Conservation (phyloP, 2,888 invertebrate species). For the Tanypteryx hageni region DNA sequence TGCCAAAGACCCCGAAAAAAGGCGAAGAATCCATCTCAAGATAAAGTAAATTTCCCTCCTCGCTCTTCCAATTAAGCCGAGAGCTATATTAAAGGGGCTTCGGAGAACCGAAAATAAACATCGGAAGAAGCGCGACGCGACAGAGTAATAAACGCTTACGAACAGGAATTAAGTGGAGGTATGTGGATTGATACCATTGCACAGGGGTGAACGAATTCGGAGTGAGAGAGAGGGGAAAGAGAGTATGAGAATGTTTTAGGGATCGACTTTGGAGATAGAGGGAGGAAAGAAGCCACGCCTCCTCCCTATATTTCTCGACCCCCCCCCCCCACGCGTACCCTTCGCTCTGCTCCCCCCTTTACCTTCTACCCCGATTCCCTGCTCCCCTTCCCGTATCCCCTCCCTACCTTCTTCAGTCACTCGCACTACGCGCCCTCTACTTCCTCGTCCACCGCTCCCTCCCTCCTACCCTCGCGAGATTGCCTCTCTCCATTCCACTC, state of each 20-base stretch:
- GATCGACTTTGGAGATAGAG: slow-evolving; percentile 10
- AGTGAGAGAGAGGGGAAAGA: neutral
- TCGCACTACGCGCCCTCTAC: neutral
- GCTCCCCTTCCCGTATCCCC: neutral
- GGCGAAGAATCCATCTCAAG: no score
- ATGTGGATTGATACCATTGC: neutral
- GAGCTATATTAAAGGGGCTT: neutral
- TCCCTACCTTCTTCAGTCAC: neutral
- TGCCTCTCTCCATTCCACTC: neutral
- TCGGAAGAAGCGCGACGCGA: neutral
- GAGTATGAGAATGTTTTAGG: neutral
- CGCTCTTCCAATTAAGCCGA: neutral
- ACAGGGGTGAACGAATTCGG: neutral
- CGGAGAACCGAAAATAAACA: neutral
- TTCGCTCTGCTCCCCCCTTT: neutral
- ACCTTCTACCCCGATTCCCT: no score
- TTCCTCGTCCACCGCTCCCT: neutral
- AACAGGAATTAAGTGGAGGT: neutral
- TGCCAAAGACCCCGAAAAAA: no score
- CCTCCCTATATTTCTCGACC: slow-evolving; percentile 2
- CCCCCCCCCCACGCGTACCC: slow-evolving; percentile 20
- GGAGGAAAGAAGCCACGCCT: slow-evolving; percentile 14
- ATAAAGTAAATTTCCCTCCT: no score
- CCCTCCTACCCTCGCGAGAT: neutral
- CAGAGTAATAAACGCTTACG: neutral